Evolutionary conservation across 2,113 vertebrate genomes (phyloP).

Genomic region (Oreochromis spilurus): DNA sequence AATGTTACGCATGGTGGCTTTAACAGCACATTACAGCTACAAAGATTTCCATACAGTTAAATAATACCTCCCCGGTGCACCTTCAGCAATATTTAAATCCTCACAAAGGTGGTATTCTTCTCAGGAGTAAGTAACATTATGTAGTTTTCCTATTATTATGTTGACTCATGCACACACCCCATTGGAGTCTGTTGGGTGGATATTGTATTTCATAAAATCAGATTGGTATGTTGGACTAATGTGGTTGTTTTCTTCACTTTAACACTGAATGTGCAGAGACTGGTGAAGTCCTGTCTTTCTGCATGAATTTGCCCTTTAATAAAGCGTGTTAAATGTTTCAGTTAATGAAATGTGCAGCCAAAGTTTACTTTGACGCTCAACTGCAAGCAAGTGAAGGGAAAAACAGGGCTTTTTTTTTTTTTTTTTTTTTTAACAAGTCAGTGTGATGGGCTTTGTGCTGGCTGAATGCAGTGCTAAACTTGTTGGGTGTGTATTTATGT

Average conservation of each 20-base stretch:
- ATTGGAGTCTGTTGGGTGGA: neutral
- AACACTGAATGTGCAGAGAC: neutral
- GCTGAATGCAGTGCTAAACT: neutral
- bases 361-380: neutral
- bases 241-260: neutral
- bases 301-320: neutral
- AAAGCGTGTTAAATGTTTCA: neutral
- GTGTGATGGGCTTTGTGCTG: slow-evolving; percentile 3
- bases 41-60: neutral
- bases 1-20: neutral
- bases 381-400: neutral
- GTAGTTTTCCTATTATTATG: neutral
- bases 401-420: neutral
- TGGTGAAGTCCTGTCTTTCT: neutral
- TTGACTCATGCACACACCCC: neutral
- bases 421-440: neutral
- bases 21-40: neutral
- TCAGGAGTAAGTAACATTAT: neutral
- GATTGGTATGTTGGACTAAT: neutral
- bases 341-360: neutral
- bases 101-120: neutral
- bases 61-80: neutral
- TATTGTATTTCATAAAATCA: neutral
- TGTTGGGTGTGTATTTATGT: slow-evolving; percentile 28
- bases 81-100: neutral